Evolutionary conservation across 1,140 invertebrate species (phyloP).

Genomic region (Trichonephila clavipes): DNA sequence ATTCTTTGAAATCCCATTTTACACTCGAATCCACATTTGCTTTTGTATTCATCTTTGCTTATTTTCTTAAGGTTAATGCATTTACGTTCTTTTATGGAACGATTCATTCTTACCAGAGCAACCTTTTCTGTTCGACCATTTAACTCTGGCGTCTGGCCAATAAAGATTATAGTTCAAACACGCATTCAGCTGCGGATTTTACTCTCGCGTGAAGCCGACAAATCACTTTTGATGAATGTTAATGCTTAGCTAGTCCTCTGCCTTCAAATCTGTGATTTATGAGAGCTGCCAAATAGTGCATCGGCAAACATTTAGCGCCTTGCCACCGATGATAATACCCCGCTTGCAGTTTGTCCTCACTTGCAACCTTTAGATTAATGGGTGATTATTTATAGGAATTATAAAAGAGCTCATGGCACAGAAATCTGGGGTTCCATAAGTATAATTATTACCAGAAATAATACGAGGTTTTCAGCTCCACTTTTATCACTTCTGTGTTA

Average conservation of each 20-base stretch:
- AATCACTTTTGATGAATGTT: slow-evolving; percentile 63
- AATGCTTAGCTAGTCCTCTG: slow-evolving; percentile 45
- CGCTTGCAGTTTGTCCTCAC: slow-evolving; percentile 40
- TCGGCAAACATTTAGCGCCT: slow-evolving; percentile 57
- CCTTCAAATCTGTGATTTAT: slow-evolving; percentile 56
- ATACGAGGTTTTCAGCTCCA: slow-evolving; percentile 26
- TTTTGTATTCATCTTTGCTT: neutral
- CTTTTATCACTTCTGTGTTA: neutral
- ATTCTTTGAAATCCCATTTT: slow-evolving; percentile 2
- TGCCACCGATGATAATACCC: slow-evolving; percentile 45
- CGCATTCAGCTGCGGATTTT: slow-evolving; percentile 37
- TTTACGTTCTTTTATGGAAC: slow-evolving; percentile 15
- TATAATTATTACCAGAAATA: slow-evolving; percentile 27
- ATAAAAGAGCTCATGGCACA: slow-evolving; percentile 9
- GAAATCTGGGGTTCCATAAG: neutral
- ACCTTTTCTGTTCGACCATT: slow-evolving; percentile 37
- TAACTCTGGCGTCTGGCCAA: slow-evolving; percentile 50
- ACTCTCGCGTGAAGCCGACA: slow-evolving; percentile 51
- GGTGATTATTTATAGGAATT: slow-evolving; percentile 55
- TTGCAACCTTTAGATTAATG: slow-evolving; percentile 49
- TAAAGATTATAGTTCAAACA: slow-evolving; percentile 56
- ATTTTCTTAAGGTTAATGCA: slow-evolving; percentile 8
- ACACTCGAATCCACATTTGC: neutral
- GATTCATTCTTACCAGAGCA: neutral
- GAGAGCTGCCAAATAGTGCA: slow-evolving; percentile 52